These are phyloP conservation scores for Pygoscelis adeliae DNA, from an alignment of 2,113 vertebrate genomes.

Conservation along the genomic window DNA sequence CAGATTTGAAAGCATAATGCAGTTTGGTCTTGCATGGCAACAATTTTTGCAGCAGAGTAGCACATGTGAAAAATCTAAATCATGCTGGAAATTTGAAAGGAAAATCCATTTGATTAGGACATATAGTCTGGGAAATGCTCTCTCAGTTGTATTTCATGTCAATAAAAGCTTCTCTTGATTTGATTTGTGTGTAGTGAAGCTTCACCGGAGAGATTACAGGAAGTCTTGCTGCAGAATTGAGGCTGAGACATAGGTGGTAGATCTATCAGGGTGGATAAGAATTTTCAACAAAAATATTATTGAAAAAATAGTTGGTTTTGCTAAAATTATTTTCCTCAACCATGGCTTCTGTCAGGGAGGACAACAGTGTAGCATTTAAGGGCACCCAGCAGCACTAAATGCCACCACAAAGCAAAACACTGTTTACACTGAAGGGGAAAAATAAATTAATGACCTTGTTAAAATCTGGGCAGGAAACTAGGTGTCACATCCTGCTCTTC, in stretches of 20 bases:
- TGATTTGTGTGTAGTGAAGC: background rate
- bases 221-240: background rate
- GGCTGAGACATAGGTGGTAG: background rate
- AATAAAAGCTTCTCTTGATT: slow-evolving; percentile 21
- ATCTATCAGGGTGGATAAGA: background rate
- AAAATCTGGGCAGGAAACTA: background rate
- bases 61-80: background rate
- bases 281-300: background rate
- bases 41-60: background rate
- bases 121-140: background rate
- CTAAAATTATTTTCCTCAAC: background rate
- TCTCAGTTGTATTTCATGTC: background rate
- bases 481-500: background rate
- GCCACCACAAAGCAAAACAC: background rate
- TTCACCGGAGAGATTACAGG: background rate
- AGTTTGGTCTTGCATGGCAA: background rate
- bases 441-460: background rate
- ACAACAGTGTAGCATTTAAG: background rate
- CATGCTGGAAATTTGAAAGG: background rate
- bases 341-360: background rate
- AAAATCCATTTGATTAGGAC: slow-evolving; percentile 9
- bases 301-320: background rate
- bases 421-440: background rate
- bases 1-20: background rate
- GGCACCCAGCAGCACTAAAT: background rate